These are phyloP conservation scores for Lutjanus argentimaculatus DNA, from an alignment of 2,797 vertebrate species.

Conservation along the genomic window DNA sequence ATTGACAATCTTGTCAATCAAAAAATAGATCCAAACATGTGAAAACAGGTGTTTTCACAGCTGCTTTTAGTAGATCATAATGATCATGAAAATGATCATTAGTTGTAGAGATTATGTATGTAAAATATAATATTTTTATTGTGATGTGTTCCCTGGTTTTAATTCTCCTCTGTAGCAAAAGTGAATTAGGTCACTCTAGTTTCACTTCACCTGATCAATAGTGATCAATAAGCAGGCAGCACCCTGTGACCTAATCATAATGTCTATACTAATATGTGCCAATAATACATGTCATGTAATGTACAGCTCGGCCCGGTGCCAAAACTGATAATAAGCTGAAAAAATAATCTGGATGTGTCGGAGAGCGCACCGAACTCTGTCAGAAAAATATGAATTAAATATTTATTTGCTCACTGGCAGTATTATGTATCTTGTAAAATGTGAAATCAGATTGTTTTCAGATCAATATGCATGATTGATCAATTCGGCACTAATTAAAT, in stretches of 20 bases:
- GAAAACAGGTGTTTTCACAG: too few relatives aligned
- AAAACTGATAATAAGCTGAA: not conserved
- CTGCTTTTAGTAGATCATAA: too few relatives aligned
- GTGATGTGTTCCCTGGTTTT: not conserved
- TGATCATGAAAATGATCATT: too few relatives aligned
- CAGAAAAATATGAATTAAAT: not conserved
- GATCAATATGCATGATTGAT: not conserved
- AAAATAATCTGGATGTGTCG: not conserved
- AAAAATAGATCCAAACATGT: too few relatives aligned
- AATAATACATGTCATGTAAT: not conserved
- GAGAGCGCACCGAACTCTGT: not conserved
- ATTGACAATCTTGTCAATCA: too few relatives aligned
- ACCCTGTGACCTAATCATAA: not conserved
- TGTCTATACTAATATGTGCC: not conserved
- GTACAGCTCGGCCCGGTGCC: rapidly evolving
- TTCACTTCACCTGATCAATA: conserved; percentile 30
- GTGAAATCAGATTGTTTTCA: not conserved
- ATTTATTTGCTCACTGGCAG: not conserved
- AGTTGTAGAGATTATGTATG: too few relatives aligned
- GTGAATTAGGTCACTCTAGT: conserved; percentile 17
- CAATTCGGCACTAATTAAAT: not conserved
- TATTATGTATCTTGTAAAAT: rapidly evolving
- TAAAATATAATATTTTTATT: not conserved
- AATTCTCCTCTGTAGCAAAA: conserved; percentile 1
- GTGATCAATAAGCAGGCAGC: conserved; percentile 8